Conservation (phyloP, 2,888 invertebrate species). For the Melanostoma mellinum region DNA sequence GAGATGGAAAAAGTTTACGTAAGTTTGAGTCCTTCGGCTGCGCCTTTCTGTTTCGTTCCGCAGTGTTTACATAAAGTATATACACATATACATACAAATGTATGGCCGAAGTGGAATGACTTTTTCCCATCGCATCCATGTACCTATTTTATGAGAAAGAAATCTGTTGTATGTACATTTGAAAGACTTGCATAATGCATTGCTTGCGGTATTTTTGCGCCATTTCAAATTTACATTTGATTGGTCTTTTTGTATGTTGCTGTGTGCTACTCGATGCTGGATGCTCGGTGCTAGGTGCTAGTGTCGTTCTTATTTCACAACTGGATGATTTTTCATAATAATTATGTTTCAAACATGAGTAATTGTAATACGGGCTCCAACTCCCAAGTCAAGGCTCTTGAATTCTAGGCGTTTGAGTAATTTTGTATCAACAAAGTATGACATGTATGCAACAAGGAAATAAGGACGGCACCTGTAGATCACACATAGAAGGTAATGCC, state of each 20-base stretch:
- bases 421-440: too few species aligned
- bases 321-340: slow-evolving; percentile 60
- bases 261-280: slow-evolving; percentile 24
- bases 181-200: slow-evolving; percentile 65
- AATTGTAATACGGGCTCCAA: slow-evolving; percentile 25
- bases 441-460: too few species aligned
- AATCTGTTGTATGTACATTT: slow-evolving; percentile 32
- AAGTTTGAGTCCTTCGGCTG: slow-evolving; percentile 67
- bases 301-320: slow-evolving; percentile 21
- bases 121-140: slow-evolving; percentile 68
- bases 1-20: slow-evolving; percentile 67
- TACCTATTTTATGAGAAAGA: slow-evolving; percentile 42
- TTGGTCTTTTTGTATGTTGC: slow-evolving; percentile 66
- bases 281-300: neutral
- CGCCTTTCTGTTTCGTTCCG: slow-evolving; percentile 67
- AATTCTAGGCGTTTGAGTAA: neutral
- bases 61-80: slow-evolving; percentile 49
- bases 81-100: slow-evolving; percentile 1
- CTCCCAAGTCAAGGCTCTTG: slow-evolving; percentile 18
- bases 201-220: slow-evolving; percentile 71
- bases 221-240: slow-evolving; percentile 70
- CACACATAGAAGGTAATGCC: too few species aligned
- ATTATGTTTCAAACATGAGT: slow-evolving; percentile 32
- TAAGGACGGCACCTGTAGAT: too few species aligned
- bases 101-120: slow-evolving; percentile 60